Evolutionary conservation across 2,797 vertebrate genomes (phyloP).

Genomic region (Coracias cyanogaster): DNA sequence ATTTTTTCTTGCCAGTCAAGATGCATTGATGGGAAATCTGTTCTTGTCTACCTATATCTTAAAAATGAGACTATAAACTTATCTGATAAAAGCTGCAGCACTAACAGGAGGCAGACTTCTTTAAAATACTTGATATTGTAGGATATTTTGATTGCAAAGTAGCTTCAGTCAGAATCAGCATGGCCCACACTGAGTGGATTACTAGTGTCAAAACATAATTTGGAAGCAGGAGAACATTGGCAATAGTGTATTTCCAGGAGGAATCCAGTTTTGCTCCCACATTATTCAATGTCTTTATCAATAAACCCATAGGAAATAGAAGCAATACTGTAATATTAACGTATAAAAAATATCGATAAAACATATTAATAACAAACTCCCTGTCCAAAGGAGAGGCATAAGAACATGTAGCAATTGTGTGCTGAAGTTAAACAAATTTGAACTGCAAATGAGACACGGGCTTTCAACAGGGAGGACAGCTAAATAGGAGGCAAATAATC

Average conservation of each 20-base stretch:
- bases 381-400: neutral
- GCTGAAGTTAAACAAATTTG: neutral
- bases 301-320: neutral
- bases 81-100: neutral
- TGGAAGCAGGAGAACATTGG: neutral
- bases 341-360: neutral
- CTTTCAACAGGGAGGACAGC: neutral
- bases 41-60: neutral
- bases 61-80: neutral
- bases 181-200: neutral
- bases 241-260: neutral
- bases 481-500: neutral
- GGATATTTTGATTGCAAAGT: neutral
- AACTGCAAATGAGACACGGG: neutral
- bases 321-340: neutral
- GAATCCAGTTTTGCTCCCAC: neutral
- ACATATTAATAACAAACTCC: neutral
- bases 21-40: neutral
- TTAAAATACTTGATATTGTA: neutral
- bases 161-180: neutral
- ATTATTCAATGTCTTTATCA: neutral
- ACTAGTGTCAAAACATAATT: neutral
- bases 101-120: neutral
- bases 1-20: neutral
- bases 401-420: neutral